phyloP scores from a whole-genome alignment of 2,888 invertebrate species.

The Adelognathus sp. region DNA sequence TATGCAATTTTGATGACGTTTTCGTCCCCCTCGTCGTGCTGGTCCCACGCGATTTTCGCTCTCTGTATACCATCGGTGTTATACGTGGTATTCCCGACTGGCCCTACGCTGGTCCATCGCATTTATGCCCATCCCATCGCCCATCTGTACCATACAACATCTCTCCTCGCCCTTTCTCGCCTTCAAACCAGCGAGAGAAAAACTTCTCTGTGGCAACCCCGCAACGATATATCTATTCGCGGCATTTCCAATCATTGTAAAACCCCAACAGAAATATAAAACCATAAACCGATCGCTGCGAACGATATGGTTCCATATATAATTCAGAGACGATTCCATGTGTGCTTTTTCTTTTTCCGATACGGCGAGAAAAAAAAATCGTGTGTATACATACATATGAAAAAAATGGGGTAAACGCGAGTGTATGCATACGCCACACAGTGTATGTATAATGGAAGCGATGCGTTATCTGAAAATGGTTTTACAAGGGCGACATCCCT shows the following conservation, averaged over 20 bases:
- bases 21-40: constrained; percentile 8
- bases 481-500: constrained; percentile 81
- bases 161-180: constrained; percentile 6
- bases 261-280: constrained; percentile 79
- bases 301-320: constrained; percentile 78
- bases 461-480: constrained; percentile 80
- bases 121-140: constrained; percentile 27
- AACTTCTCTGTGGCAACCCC: constrained; percentile 23
- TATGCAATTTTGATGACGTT: constrained; percentile 79
- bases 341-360: constrained; percentile 55
- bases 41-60: constrained; percentile 37
- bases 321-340: constrained; percentile 67
- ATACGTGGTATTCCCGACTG: constrained; percentile 66
- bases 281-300: constrained; percentile 80
- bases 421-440: constrained; percentile 50
- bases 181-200: constrained; percentile 1
- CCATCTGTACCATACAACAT: constrained; percentile 9
- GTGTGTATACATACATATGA: constrained; percentile 17
- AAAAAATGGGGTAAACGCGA: background rate
- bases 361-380: background rate
- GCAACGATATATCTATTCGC: constrained; percentile 71
- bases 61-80: background rate
- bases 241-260: constrained; percentile 80
- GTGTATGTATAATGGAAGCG: constrained; percentile 70
- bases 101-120: constrained; percentile 48